Evolutionary conservation across 2,797 vertebrate species (phyloP).

Genomic region (Uromys caudimaculatus): DNA sequence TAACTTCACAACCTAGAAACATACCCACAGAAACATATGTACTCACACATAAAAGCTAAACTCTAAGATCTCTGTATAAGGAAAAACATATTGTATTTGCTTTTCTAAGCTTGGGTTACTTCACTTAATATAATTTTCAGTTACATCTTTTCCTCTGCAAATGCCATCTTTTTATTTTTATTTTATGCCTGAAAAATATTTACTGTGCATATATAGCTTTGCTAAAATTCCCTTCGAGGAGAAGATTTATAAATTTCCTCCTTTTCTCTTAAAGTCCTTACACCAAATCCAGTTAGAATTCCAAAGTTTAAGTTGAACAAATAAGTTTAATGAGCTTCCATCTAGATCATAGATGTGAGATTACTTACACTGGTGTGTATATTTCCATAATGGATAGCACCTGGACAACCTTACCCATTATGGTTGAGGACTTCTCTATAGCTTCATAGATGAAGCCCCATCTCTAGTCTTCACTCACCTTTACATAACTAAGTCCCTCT

Average conservation of each 20-base stretch:
- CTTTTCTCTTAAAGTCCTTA: background rate
- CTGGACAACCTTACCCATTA: background rate
- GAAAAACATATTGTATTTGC: background rate
- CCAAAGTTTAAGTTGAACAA: background rate
- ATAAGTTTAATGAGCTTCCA: background rate
- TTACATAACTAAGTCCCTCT: background rate
- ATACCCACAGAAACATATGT: background rate
- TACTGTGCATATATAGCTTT: background rate
- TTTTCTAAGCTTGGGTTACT: background rate
- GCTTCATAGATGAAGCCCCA: background rate
- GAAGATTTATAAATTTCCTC: too few relatives aligned
- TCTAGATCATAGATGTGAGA: background rate
- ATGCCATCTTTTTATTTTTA: background rate
- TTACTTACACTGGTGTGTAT: background rate
- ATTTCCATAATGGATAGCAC: background rate
- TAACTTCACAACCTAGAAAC: background rate
- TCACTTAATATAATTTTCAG: background rate
- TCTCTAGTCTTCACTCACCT: too few relatives aligned
- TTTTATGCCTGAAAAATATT: background rate
- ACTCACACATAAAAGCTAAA: background rate
- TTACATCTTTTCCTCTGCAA: background rate
- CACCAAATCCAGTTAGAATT: background rate
- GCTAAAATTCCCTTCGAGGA: background rate
- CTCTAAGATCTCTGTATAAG: background rate
- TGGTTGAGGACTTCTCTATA: too few relatives aligned